Conservation (phyloP, 2,113 vertebrate genomes). For the Planiliza haematocheilus region DNA sequence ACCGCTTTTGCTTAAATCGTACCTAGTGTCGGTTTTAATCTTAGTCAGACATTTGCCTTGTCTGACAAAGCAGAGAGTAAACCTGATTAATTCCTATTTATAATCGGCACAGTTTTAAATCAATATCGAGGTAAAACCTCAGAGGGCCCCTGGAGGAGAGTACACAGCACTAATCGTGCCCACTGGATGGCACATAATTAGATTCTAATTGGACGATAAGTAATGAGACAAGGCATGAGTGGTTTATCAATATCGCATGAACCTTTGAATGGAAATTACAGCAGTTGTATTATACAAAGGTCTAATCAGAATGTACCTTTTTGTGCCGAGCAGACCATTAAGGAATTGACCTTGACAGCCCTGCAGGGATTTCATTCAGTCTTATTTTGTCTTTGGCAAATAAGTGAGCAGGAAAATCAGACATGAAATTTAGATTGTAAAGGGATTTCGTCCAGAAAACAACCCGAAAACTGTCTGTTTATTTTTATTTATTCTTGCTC, state of each 20-base stretch:
- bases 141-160: constrained; percentile 76
- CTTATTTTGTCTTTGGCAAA: constrained; percentile 50
- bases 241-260: constrained; percentile 82
- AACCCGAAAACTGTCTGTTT: constrained; percentile 11
- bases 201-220: constrained; percentile 84
- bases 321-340: constrained; percentile 71
- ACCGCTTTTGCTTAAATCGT: constrained; percentile 24
- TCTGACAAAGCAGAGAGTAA: constrained; percentile 59
- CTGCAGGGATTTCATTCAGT: constrained; percentile 64
- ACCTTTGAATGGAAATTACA: constrained; percentile 82
- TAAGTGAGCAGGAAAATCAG: constrained; percentile 29
- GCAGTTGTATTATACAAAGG: constrained; percentile 69
- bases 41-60: constrained; percentile 51
- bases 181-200: constrained; percentile 82
- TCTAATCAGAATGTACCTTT: constrained; percentile 80
- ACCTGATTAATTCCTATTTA: constrained; percentile 77
- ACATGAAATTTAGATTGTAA: constrained; percentile 28
- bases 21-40: constrained; percentile 38
- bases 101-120: constrained; percentile 70
- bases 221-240: constrained; percentile 77
- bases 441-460: constrained; percentile 20
- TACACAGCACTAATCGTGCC: constrained; percentile 72
- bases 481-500: neutral
- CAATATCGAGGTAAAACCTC: constrained; percentile 73
- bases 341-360: constrained; percentile 73